phyloP scores from a whole-genome alignment of 1,140 invertebrate species.

The Habropoda laboriosa region DNA sequence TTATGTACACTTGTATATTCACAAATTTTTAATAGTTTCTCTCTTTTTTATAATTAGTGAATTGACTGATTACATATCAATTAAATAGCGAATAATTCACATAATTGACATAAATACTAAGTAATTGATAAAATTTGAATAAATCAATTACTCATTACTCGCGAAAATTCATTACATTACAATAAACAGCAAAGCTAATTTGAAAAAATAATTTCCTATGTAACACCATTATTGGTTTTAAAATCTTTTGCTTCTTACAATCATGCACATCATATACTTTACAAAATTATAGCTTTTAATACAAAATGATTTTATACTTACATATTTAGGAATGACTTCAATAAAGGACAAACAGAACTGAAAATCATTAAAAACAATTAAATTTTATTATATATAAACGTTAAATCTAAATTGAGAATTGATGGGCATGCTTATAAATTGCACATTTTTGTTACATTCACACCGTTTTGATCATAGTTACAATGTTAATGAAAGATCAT shows the following conservation, averaged over 20 bases:
- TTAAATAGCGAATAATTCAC: background rate
- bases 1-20: background rate
- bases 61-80: conserved; percentile 3
- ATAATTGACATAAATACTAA: background rate
- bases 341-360: background rate
- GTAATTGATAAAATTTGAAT: background rate
- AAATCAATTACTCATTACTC: background rate
- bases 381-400: background rate
- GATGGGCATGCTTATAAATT: background rate
- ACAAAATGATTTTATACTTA: conserved; percentile 4
- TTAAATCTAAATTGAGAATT: background rate
- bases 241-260: background rate
- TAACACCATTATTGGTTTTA: background rate
- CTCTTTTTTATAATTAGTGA: background rate
- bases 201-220: background rate
- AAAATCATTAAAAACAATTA: background rate
- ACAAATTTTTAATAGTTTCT: background rate
- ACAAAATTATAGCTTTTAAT: background rate
- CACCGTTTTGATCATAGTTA: background rate
- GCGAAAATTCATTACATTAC: background rate
- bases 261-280: background rate
- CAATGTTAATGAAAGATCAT: background rate
- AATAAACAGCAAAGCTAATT: background rate
- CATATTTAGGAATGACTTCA: background rate
- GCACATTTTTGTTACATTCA: background rate